These are phyloP conservation scores for Tupaia chinensis DNA, from an alignment of 2,113 vertebrate species.

Conservation along the genomic window DNA sequence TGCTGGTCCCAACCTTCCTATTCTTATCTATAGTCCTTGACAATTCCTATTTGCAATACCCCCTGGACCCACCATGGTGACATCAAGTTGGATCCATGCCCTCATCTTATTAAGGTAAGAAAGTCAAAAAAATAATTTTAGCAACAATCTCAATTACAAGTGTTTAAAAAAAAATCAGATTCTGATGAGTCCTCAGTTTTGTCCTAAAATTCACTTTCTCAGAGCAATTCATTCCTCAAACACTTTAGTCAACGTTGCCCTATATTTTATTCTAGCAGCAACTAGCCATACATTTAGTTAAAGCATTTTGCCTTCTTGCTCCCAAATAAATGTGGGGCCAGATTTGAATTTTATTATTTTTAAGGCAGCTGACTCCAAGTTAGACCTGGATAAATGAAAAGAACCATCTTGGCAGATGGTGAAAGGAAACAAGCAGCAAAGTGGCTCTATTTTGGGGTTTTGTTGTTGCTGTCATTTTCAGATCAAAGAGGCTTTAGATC, in stretches of 20 bases:
- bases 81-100: not conserved
- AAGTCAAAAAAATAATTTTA: not conserved
- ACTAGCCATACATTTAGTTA: slow-evolving; percentile 34
- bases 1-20: not conserved
- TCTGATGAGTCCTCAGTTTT: slow-evolving; percentile 3
- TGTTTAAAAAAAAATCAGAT: not conserved
- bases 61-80: not conserved
- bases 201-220: slow-evolving; percentile 9
- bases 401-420: slow-evolving; percentile 51
- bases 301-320: slow-evolving; percentile 10
- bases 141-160: not conserved
- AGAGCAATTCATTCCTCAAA: not conserved
- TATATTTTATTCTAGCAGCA: slow-evolving; percentile 37
- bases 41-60: not conserved
- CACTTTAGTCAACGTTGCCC: slow-evolving; percentile 30
- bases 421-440: slow-evolving; percentile 50
- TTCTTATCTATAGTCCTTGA: not conserved
- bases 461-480: slow-evolving; percentile 65
- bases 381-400: slow-evolving; percentile 53
- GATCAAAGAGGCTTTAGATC: slow-evolving; percentile 67
- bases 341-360: slow-evolving; percentile 64
- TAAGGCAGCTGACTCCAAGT: slow-evolving; percentile 48
- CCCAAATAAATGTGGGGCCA: slow-evolving; percentile 1
- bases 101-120: not conserved
- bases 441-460: slow-evolving; percentile 59